A percentile compares a stretch with the other conserved stretches of the same genome.
Evolutionary conservation across 1,140 invertebrate genomes (phyloP).

Genomic region (Lanistes nyassanus): DNA sequence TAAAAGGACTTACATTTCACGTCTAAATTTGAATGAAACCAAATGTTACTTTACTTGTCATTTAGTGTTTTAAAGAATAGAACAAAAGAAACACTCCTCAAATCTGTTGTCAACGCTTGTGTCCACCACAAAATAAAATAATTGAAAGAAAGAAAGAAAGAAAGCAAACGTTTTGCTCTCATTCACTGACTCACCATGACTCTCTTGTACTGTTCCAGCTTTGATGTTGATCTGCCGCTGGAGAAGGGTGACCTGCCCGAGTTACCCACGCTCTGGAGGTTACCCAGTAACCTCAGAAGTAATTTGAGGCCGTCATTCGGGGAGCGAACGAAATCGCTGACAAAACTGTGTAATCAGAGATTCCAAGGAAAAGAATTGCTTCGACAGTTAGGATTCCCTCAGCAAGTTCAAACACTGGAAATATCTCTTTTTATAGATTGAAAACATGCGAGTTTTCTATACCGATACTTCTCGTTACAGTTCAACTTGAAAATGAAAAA

Average conservation of each 20-base stretch:
- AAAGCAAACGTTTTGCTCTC: background rate
- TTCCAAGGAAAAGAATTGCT: background rate
- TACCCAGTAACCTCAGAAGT: constrained; percentile 83
- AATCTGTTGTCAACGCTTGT: background rate
- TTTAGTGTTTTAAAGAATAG: too few relatives aligned
- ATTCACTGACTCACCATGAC: constrained; percentile 39
- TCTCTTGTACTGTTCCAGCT: constrained; percentile 56
- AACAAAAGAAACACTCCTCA: background rate
- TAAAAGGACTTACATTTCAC: too few relatives aligned
- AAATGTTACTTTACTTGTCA: too few relatives aligned
- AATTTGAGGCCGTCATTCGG: constrained; percentile 84
- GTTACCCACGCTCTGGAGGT: constrained; percentile 73
- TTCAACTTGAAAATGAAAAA: too few relatives aligned
- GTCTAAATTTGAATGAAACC: too few relatives aligned
- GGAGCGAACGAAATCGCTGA: constrained; percentile 87
- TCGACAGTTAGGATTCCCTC: too few relatives aligned
- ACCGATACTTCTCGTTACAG: too few relatives aligned
- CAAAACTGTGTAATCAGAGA: constrained; percentile 71
- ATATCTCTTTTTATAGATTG: too few relatives aligned
- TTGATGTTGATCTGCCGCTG: constrained; percentile 14
- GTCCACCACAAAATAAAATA: background rate
- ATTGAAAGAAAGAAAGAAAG: background rate
- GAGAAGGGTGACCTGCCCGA: constrained; percentile 13
- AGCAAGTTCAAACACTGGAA: too few relatives aligned
- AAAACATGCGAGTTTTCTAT: too few relatives aligned